Evolutionary conservation across 1,140 invertebrate genomes (phyloP).

Genomic region (Copidosoma floridanum): DNA sequence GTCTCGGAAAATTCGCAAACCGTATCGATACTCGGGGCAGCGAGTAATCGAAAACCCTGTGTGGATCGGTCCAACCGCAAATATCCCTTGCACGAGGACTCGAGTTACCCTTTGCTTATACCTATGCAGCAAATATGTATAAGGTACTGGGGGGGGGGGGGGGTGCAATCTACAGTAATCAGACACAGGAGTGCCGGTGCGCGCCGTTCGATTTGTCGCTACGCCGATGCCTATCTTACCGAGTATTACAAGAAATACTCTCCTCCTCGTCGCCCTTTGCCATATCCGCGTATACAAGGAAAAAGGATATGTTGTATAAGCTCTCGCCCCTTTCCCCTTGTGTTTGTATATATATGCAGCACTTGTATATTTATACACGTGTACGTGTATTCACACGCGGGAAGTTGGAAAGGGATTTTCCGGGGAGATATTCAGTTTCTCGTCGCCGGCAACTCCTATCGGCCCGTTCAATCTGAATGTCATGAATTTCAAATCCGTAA

Average conservation of each 20-base stretch:
- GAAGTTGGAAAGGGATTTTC: slow-evolving; percentile 16
- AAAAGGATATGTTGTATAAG: neutral
- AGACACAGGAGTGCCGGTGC: neutral
- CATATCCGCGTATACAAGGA: no score
- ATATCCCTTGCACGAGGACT: no score
- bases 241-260: slow-evolving; percentile 20
- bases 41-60: no score
- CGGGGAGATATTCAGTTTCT: slow-evolving; percentile 17
- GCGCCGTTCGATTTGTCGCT: slow-evolving; percentile 13
- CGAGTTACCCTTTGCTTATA: no score
- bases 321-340: no score
- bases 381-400: neutral
- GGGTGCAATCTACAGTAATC: slow-evolving; percentile 13
- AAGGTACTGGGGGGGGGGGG: no score
- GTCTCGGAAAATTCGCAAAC: no score
- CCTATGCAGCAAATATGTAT: no score
- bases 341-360: neutral
- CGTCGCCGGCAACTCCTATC: slow-evolving; percentile 7
- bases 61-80: no score
- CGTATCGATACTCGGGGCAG: no score
- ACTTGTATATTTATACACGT: neutral
- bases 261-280: no score
- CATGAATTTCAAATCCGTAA: slow-evolving; percentile 25
- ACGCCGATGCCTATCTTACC: slow-evolving; percentile 6
- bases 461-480: slow-evolving; percentile 17